phyloP scores from a whole-genome alignment of 2,888 invertebrate genomes.

The Acronicta leporina region DNA sequence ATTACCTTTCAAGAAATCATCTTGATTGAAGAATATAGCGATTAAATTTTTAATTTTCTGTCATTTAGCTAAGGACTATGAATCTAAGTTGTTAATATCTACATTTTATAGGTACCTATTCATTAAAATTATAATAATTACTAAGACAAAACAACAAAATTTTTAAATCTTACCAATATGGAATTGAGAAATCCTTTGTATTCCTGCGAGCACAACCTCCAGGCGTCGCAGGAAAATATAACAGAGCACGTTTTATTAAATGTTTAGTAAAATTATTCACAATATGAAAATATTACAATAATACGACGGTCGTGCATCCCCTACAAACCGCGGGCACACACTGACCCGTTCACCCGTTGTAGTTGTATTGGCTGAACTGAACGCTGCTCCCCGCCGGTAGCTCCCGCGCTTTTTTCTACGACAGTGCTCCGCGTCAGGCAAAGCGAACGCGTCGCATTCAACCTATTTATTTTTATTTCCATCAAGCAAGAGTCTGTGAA shows the following conservation, averaged over 20 bases:
- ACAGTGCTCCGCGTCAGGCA: constrained; percentile 62
- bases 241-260: constrained; percentile 64
- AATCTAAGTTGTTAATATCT: too few species aligned
- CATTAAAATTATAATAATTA: too few species aligned
- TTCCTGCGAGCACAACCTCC: constrained; percentile 42
- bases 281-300: constrained; percentile 57
- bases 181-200: constrained; percentile 58
- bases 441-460: constrained; percentile 67
- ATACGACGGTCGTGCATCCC: constrained; percentile 62
- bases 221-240: constrained; percentile 53
- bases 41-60: constrained; percentile 1
- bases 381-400: constrained; percentile 48
- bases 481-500: constrained; percentile 63
- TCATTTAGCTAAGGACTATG: too few species aligned
- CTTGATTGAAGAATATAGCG: constrained; percentile 33
- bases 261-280: constrained; percentile 48
- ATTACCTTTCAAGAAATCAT: constrained; percentile 2
- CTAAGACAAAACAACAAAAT: too few species aligned
- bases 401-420: constrained; percentile 64
- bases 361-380: constrained; percentile 28
- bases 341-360: too few species aligned
- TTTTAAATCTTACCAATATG: constrained; percentile 55
- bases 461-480: constrained; percentile 71
- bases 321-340: constrained; percentile 68
- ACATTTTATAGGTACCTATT: too few species aligned